phyloP scores from a whole-genome alignment of 2,888 invertebrate species.

The Laspeyria flexula region DNA sequence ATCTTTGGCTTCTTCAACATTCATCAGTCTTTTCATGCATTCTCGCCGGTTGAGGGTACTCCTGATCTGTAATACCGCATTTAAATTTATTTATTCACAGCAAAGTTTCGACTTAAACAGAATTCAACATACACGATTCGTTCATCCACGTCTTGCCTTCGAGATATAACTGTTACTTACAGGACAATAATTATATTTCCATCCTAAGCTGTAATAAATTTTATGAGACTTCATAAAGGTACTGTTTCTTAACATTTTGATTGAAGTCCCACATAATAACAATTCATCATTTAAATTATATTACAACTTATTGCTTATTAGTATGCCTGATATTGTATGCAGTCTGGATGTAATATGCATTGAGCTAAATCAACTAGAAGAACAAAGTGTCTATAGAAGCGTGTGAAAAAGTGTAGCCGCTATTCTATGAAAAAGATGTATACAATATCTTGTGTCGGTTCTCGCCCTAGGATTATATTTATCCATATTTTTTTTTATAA shows the following conservation, averaged over 20 bases:
- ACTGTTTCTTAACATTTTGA: conserved; percentile 2
- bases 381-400: too few species aligned
- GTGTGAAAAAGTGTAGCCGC: too few species aligned
- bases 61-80: too few species aligned
- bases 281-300: conserved; percentile 3
- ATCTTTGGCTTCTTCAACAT: too few species aligned
- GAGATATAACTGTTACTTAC: background rate
- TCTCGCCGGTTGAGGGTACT: too few species aligned
- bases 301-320: background rate
- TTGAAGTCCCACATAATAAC: conserved; percentile 1
- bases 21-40: too few species aligned
- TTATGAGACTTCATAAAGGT: conserved; percentile 1
- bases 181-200: background rate
- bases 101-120: background rate
- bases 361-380: too few species aligned
- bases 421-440: too few species aligned
- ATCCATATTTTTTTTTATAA: too few species aligned
- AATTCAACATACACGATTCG: background rate
- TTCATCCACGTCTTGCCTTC: background rate
- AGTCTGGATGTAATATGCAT: background rate
- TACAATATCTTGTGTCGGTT: too few species aligned
- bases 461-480: too few species aligned
- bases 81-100: background rate
- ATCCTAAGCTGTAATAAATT: conserved; percentile 2
- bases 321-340: background rate